A percentile compares a stretch with the other conserved stretches of the same genome.
phyloP scores from a whole-genome alignment of 1,140 invertebrate species.

The Platorchestia sp. region DNA sequence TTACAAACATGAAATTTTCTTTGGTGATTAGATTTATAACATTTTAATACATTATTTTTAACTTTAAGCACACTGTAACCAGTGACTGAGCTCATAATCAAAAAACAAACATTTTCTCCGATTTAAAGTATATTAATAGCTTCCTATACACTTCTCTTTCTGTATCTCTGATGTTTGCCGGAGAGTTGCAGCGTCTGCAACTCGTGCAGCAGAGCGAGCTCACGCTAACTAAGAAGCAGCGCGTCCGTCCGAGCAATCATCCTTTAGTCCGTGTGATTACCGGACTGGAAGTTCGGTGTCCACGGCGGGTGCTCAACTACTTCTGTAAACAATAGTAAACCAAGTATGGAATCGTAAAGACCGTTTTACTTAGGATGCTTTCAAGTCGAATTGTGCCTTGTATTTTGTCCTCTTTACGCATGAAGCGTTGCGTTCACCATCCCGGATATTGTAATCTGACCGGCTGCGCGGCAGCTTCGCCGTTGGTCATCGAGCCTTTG shows the following conservation, averaged over 20 bases:
- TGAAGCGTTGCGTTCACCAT: background rate
- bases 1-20: background rate
- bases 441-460: background rate
- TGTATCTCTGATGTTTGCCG: background rate
- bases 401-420: background rate
- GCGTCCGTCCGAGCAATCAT: constrained; percentile 37
- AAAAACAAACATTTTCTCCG: background rate
- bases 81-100: background rate
- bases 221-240: background rate
- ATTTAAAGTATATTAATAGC: background rate
- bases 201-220: background rate
- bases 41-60: background rate
- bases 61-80: too few relatives aligned
- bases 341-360: background rate
- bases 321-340: background rate
- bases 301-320: background rate
- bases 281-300: background rate
- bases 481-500: constrained; percentile 26
- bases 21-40: background rate
- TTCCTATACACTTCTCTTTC: background rate
- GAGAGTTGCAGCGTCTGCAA: background rate
- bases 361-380: background rate
- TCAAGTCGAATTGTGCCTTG: background rate
- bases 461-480: background rate
- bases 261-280: constrained; percentile 5